Evolutionary conservation across 2,888 invertebrate genomes (phyloP), one percentile per base, ranked within the genome.

Genomic region (Galerucella calmariensis): DNA sequence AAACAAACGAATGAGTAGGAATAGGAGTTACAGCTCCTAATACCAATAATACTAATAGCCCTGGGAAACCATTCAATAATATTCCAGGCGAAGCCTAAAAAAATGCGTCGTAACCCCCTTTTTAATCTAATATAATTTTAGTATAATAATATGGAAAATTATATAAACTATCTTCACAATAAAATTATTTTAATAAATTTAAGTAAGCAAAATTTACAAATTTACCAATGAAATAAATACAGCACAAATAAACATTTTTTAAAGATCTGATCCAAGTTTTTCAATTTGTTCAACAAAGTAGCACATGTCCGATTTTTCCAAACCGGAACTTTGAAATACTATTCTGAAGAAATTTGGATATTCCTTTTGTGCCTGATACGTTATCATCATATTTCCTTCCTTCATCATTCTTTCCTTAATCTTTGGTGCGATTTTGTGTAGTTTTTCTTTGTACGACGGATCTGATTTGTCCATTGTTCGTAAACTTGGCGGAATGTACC

Each of bases 401-500:
- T 94, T 94, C 91, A 98, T 97, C 98, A 99, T 99, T 73, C 92
- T 90, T 83, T 97, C 97, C 87, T 99, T 98, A 80, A 98, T 94
- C 87, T 93, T 93, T 0, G 98, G 97, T 0, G 97, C 97, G 61
- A 98, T 92, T 88, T 91, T 92, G 85, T 95, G 92, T 67, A 96
- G 86, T 82, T 90, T 90, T 79, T 92, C 90, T 79, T 90, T 89
- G 83, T 90, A 94, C 81, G 91, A 90, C 20, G 89, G 86, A 59
- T 90, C 77, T 8, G 68, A 74, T 79, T 84, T 89, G 73, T 89
- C 85, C 10, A 67, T 16, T 65, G 88, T 90, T 78, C 91, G 89
- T 78, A 92, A 89, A 84, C 92, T 93, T n/a, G 91, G 91, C 0
- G 98, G 98, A 14, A 97, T 88, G 85, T 97, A 98, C 97, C 98